Base-by-base conservation (phyloP, 2,888 invertebrate species). In the Pimpla rufipes region DNA sequence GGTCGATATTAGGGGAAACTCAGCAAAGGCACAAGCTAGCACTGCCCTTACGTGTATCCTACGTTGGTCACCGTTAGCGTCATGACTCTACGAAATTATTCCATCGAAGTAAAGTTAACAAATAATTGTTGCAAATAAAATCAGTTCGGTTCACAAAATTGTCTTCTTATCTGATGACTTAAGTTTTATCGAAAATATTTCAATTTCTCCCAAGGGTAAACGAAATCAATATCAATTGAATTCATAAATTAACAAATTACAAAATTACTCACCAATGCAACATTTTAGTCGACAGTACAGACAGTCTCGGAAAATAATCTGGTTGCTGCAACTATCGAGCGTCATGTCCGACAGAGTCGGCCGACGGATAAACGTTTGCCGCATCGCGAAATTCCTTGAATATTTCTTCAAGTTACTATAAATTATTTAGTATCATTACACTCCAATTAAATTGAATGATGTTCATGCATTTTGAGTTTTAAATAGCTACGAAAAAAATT, bases 1-100 rank as follows among this genome's bases (percentile, higher is more conserved):
- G 18, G 62, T 62, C 62, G 62, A 40, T 62, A 37, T 62, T 62
- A 37, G 16, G 37, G 62, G 18, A 47, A 5, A n/a, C 5, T n/a
- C n/a, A 3, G 47, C 13, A n/a, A n/a, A 16, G 10, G 23, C 23
- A 23, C 23, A 3, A 13, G 5, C 23, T 0, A 40, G 37, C 37
- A 11, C 0, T 6, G 40, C n/a, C 0, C 6, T 0, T 16, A 29
- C 37, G 3, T 8, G 37, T 62, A 62, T 62, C 62, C 8, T 37
- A 40, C 16, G 62, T 62, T 16, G 62, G 62, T 62, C 7, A 18
- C 10, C 8, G 18, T 37, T 3, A 0, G 35, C 37, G 29, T 13
- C 11, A n/a, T 47, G 16, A n/a, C 5, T 1, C 7, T 0, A 16
- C 6, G 0, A 47, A 16, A 16, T 18, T 47, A 16, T 47, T 47